phyloP scores from a whole-genome alignment of 2,888 invertebrate species.

The Plebejus anna region DNA sequence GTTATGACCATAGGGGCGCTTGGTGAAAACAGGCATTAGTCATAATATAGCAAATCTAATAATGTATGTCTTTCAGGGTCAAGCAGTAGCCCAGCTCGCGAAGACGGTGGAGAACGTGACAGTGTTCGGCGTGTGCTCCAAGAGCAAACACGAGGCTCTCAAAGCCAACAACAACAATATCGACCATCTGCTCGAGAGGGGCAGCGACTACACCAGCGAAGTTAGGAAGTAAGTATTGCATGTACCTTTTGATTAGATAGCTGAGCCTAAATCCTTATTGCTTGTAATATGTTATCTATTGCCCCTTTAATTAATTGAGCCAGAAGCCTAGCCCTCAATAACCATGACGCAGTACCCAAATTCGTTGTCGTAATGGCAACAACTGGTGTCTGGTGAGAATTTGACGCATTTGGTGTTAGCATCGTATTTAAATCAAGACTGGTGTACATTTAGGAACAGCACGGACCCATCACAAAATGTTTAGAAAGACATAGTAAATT shows the following conservation, averaged over 20 bases:
- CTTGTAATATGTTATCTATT: too few species aligned
- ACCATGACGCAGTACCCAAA: too few species aligned
- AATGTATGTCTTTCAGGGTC: conserved; percentile 79
- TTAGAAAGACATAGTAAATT: too few species aligned
- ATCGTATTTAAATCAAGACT: too few species aligned
- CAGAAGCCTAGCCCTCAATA: too few species aligned
- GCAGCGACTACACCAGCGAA: conserved; percentile 90
- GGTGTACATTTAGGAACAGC: background rate
- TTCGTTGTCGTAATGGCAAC: too few species aligned
- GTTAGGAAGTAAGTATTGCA: conserved; percentile 86
- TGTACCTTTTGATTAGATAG: background rate
- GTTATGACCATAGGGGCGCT: too few species aligned
- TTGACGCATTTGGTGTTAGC: too few species aligned
- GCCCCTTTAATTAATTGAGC: too few species aligned
- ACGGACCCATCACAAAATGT: background rate
- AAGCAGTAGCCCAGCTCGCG: conserved; percentile 90
- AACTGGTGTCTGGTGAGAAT: too few species aligned
- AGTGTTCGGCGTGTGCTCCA: conserved; percentile 91
- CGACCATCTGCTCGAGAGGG: conserved; percentile 89
- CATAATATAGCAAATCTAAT: background rate
- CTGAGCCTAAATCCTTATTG: too few species aligned
- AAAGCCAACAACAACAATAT: conserved; percentile 84
- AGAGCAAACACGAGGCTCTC: conserved; percentile 90
- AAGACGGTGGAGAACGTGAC: conserved; percentile 89
- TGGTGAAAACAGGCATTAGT: background rate